These are phyloP conservation scores for Rotaria sp. DNA, from an alignment of 2,888 invertebrate species.

Conservation along the genomic window DNA sequence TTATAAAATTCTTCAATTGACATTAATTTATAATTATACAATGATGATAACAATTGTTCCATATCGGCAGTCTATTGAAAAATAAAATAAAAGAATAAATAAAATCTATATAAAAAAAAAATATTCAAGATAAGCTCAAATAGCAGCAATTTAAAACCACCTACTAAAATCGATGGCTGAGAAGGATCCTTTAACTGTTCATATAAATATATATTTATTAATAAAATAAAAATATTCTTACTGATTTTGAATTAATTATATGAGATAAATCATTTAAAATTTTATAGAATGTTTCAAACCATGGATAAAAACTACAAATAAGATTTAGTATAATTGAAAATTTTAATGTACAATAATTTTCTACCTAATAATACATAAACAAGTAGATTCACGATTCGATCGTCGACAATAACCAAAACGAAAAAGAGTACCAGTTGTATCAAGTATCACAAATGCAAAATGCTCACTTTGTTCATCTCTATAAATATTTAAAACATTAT, in stretches of 20 bases:
- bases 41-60: not conserved
- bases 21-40: conserved; percentile 22
- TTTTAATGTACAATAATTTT: not conserved
- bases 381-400: conserved; percentile 6
- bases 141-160: not conserved
- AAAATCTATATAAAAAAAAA: not conserved
- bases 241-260: not conserved
- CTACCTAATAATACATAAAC: not conserved
- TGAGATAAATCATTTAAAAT: conserved; percentile 17
- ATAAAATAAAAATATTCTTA: not conserved
- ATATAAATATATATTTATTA: not conserved
- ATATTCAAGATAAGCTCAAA: not conserved
- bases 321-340: not conserved
- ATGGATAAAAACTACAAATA: not conserved
- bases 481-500: not conserved
- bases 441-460: not conserved
- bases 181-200: not conserved
- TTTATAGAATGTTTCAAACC: not conserved
- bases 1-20: not conserved
- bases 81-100: not conserved
- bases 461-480: conserved; percentile 20
- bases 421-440: not conserved
- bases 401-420: conserved; percentile 27
- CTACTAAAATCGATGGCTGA: not conserved
- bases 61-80: not conserved